Conservation (phyloP, 2,888 invertebrate genomes). For the Metellina segmentata region DNA sequence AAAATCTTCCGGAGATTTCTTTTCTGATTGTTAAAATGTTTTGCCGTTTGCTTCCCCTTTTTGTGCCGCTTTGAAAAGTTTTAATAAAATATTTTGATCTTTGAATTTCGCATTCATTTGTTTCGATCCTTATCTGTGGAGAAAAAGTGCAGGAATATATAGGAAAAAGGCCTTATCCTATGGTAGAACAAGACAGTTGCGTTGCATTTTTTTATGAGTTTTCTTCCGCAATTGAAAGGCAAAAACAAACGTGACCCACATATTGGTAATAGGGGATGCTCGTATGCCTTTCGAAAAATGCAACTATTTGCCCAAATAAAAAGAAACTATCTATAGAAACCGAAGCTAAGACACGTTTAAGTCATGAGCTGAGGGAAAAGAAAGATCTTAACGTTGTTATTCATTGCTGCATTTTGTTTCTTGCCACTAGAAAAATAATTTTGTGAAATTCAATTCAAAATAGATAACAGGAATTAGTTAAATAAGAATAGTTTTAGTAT, state of each 20-base stretch:
- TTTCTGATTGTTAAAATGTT: constrained; percentile 56
- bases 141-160: not conserved
- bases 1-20: constrained; percentile 40
- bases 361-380: too few species aligned
- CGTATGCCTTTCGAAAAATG: not conserved
- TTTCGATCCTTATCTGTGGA: constrained; percentile 48
- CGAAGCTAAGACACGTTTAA: not conserved
- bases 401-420: too few species aligned
- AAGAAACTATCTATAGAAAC: not conserved
- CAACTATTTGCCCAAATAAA: not conserved
- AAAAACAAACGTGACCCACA: constrained; percentile 36
- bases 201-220: not conserved
- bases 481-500: too few species aligned
- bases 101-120: constrained; percentile 33
- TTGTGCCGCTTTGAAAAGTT: not conserved
- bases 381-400: too few species aligned
- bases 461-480: too few species aligned
- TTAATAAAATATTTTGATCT: constrained; percentile 66
- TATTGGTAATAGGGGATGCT: constrained; percentile 34
- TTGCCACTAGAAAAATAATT: too few species aligned
- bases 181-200: not conserved
- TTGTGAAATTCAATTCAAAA: too few species aligned
- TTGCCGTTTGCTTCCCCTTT: constrained; percentile 17
- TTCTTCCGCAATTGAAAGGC: constrained; percentile 16
- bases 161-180: not conserved